These are phyloP conservation scores for Hemiscyllium ocellatum DNA, from an alignment of 2,113 vertebrate genomes.

Conservation along the genomic window DNA sequence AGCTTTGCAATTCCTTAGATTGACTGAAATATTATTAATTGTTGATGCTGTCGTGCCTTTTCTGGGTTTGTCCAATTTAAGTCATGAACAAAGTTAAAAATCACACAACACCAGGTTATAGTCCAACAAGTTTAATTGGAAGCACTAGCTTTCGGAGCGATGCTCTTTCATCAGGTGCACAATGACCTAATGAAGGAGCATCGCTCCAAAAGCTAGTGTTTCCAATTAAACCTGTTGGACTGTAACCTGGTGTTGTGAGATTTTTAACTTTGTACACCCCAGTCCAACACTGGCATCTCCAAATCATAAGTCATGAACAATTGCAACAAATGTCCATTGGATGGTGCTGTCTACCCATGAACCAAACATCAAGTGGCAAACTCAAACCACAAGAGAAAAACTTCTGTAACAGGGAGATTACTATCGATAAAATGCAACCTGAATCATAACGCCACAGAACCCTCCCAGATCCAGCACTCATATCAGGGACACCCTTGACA, in stretches of 20 bases:
- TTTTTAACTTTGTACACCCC: too few relatives aligned
- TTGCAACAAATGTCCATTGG: neutral
- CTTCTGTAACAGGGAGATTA: neutral
- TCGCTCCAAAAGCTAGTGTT: too few relatives aligned
- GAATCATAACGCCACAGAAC: neutral
- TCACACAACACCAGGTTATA: too few relatives aligned
- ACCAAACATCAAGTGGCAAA: neutral
- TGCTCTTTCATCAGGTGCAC: too few relatives aligned
- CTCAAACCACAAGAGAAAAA: neutral
- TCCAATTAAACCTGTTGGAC: too few relatives aligned
- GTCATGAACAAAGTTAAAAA: neutral
- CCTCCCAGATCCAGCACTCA: neutral
- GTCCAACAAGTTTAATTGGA: too few relatives aligned
- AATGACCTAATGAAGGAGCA: too few relatives aligned
- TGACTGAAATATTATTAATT: neutral
- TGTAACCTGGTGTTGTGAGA: too few relatives aligned
- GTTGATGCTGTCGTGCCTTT: too few relatives aligned
- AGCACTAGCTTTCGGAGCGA: too few relatives aligned
- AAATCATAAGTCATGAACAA: neutral
- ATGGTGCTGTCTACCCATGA: neutral
- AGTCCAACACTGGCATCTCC: too few relatives aligned
- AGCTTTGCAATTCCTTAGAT: neutral
- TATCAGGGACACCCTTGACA: neutral
- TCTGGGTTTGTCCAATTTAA: neutral
- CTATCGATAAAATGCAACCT: neutral